Evolutionary conservation across 2,888 invertebrate species (phyloP).

Genomic region (Drosophila birchii): DNA sequence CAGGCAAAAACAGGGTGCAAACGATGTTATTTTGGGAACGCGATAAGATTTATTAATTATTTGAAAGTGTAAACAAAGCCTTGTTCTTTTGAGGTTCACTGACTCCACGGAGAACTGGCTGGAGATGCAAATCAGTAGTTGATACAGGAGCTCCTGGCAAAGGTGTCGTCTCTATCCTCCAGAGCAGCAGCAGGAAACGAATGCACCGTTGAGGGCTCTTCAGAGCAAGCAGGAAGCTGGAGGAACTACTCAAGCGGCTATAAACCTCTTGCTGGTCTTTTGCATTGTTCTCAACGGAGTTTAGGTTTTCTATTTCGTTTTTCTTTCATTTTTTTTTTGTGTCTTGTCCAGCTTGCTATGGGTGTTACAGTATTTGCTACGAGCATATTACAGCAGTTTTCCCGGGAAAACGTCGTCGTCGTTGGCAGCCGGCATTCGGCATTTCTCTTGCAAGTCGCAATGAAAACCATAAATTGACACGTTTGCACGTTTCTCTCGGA

Average conservation of each 20-base stretch:
- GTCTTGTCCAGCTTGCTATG: constrained; percentile 9
- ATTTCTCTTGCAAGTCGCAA: constrained; percentile 48
- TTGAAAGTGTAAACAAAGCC: constrained; percentile 17
- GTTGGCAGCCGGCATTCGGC: constrained; percentile 35
- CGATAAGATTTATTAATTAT: constrained; percentile 26
- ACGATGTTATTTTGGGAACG: constrained; percentile 24
- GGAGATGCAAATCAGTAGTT: constrained; percentile 23
- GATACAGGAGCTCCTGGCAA: not conserved
- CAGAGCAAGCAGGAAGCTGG: constrained; percentile 32
- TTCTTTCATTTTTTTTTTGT: constrained; percentile 3
- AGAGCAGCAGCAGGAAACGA: constrained; percentile 40
- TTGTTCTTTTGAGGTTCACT: constrained; percentile 8
- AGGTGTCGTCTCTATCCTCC: constrained; percentile 36
- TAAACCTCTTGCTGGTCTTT: constrained; percentile 42
- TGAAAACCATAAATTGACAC: constrained; percentile 53
- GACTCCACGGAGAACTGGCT: constrained; percentile 14
- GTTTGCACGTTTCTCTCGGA: constrained; percentile 47
- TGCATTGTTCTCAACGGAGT: constrained; percentile 38
- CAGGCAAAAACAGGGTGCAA: not conserved
- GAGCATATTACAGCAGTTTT: constrained; percentile 27
- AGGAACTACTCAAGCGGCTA: constrained; percentile 56
- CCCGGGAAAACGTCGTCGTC: constrained; percentile 20
- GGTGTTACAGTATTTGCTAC: constrained; percentile 22
- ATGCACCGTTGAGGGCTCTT: constrained; percentile 35
- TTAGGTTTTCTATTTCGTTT: constrained; percentile 35